Percentiles rank a stretch among this genome's conserved stretches.
These are phyloP conservation scores for Ivindomyrus marchei DNA, from an alignment of 2,113 vertebrate genomes.

Conservation along the genomic window DNA sequence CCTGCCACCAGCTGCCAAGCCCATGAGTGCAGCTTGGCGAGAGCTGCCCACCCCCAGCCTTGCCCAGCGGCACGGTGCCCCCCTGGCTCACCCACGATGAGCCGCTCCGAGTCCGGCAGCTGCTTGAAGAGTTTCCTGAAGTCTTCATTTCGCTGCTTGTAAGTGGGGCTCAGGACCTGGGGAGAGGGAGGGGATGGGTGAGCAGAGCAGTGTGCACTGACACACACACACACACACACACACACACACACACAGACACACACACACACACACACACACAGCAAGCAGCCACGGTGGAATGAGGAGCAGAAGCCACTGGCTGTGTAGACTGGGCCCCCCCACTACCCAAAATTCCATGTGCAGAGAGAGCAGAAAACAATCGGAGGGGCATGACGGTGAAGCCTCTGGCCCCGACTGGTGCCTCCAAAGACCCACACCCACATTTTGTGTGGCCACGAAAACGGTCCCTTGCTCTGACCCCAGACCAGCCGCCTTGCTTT, in stretches of 20 bases:
- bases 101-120: conserved; percentile 83
- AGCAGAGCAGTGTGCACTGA: not conserved
- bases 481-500: not conserved
- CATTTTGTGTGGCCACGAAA: not conserved
- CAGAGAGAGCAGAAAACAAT: not conserved
- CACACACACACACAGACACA: not conserved
- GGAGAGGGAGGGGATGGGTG: conserved; percentile 15
- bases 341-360: not conserved
- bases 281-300: not conserved
- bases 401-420: not conserved
- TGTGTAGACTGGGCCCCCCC: not conserved
- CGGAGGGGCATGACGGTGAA: not conserved
- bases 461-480: not conserved
- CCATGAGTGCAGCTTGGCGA: not conserved
- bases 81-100: conserved; percentile 79
- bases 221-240: not conserved
- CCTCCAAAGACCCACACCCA: not conserved
- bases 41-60: not conserved
- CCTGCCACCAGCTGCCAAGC: not conserved
- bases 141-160: conserved; percentile 87
- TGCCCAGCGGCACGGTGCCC: not conserved
- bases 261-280: not conserved
- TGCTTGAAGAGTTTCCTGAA: conserved; percentile 91
- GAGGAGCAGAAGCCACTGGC: not conserved
- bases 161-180: conserved; percentile 86